A percentile compares a stretch with the other conserved stretches of the same genome.
phyloP scores from a whole-genome alignment of 2,113 vertebrate genomes.

The Motacilla alba region DNA sequence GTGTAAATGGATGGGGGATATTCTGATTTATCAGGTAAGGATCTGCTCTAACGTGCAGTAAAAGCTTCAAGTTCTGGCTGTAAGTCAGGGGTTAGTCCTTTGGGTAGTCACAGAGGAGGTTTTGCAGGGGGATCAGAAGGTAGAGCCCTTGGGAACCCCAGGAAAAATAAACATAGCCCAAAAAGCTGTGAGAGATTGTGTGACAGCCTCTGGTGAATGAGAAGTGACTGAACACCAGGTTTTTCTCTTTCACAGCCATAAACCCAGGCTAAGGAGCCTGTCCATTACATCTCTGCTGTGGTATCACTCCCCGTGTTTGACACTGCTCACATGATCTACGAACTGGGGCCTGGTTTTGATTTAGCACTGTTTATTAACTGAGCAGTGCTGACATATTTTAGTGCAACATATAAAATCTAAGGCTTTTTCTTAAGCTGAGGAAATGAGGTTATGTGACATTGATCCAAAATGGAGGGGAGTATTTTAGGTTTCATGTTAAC shows the following conservation, averaged over 20 bases:
- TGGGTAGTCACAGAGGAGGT: background rate
- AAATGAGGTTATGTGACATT: constrained; percentile 74
- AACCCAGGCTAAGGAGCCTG: background rate
- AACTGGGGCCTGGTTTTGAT: constrained; percentile 63
- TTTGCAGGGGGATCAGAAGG: constrained; percentile 10
- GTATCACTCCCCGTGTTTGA: constrained; percentile 22
- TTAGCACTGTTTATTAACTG: constrained; percentile 65
- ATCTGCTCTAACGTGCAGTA: background rate
- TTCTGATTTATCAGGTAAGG: constrained; percentile 51
- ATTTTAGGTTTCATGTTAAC: constrained; percentile 48
- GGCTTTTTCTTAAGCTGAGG: constrained; percentile 70
- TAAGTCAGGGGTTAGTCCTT: background rate
- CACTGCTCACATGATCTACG: constrained; percentile 48
- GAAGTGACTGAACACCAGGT: constrained; percentile 54
- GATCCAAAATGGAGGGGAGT: constrained; percentile 67
- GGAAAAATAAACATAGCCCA: constrained; percentile 37
- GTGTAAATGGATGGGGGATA: constrained; percentile 13
- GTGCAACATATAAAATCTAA: constrained; percentile 69
- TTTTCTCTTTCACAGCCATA: constrained; percentile 63
- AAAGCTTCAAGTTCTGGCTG: background rate
- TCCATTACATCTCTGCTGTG: constrained; percentile 33
- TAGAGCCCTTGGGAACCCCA: constrained; percentile 3
- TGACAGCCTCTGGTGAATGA: constrained; percentile 52
- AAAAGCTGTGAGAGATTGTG: constrained; percentile 40
- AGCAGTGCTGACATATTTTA: constrained; percentile 68